Base-by-base conservation (phyloP, 2,113 vertebrate genomes). In the Corynorhinus townsendii region DNA sequence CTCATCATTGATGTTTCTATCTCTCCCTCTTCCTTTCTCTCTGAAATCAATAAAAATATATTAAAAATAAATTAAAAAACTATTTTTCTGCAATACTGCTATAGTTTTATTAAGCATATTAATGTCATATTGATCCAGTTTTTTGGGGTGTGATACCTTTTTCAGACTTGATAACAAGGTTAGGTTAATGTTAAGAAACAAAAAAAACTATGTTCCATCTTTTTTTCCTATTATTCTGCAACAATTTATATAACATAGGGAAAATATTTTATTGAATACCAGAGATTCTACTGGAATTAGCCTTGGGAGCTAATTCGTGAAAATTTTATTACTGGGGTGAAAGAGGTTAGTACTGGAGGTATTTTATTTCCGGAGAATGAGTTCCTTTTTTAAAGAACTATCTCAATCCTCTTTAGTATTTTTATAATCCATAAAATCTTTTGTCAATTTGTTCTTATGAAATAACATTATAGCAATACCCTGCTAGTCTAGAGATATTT, bases 151-250 rank as follows among this genome's bases (percentile, higher is more conserved):
- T 69, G 28, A 19, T 71, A 72, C 17, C 33, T 82, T 77, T 54
- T 94, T 22, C 14, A n/a, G 30, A 94, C 40, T 43, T 94, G 40
- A 19, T 77, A 86, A 47, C 19, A 96, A 59, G 24, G 38, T 73
- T 71, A 81, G 40, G 16, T 71, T 90, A 93, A 93, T 59, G 75
- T 91, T n/a, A 73, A 94, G 47, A 38, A 89, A 94, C 47, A 85
- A 92, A 89, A 79, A 49, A 72, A 15, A 54, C 5, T 75, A 5
- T 2, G 16, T 62, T 56, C 38, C 26, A 43, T 79, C 43, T 62
- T 52, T 89, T 89, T n/a, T 19, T 16, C 49, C 49, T 76, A 71
- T 80, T 93, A 62, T 62, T 93, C 62, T 77, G 49, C 47, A 80
- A 62, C 5, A 82, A 93, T 30, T 79, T 86, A 69, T 86, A 26